Evolutionary conservation across 2,113 vertebrate genomes (phyloP), one percentile per base, ranked within the genome.

Genomic region (Orthochromis malagaraziensis): DNA sequence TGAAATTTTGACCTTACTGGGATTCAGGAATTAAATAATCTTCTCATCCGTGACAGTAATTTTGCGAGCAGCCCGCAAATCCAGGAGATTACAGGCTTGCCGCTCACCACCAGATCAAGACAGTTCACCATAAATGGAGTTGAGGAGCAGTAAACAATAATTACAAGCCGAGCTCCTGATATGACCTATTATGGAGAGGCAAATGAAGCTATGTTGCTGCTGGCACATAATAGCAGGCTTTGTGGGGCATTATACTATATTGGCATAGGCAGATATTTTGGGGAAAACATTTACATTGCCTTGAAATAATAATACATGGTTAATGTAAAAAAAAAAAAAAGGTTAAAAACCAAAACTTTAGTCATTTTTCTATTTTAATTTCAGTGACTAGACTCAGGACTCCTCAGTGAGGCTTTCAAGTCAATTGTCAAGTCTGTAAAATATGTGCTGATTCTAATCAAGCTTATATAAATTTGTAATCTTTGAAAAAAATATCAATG

Each of bases 121-220:
- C 79, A 7, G 79, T 82, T 94, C 87, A 63, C 93, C 93, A 91
- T 93, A 94, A 94, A 95, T 91, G 91, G 94, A 91, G 88, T 31
- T 40, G 24, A 81, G 88, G 47, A 51, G 54, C 83, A 33, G 91
- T 94, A 93, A 95, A 94, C 91, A 93, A 35, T 94, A 91, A 94
- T 94, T 94, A 93, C 17, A 75, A 83, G 84, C 53, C 17, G 2
- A 16, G 82, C 85, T 77, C 85, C 89, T 88, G 90, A 87, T 83
- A 84, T 77, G 81, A 83, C 90, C 94, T 92, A 81, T 89, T 95
- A 94, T 90, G 89, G 90, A 90, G 81, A 68, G 10, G 54, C 90
- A 79, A 87, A 92, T 88, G 84, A 87, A 84, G 83, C 82, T 75
- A 8, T 91, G 88, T 88, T 84, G 84, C 85, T 88, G 88, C 82